Evolutionary conservation across 2,888 invertebrate genomes (phyloP), one percentile per base, ranked within the genome.

Genomic region (Leucoma salicis): DNA sequence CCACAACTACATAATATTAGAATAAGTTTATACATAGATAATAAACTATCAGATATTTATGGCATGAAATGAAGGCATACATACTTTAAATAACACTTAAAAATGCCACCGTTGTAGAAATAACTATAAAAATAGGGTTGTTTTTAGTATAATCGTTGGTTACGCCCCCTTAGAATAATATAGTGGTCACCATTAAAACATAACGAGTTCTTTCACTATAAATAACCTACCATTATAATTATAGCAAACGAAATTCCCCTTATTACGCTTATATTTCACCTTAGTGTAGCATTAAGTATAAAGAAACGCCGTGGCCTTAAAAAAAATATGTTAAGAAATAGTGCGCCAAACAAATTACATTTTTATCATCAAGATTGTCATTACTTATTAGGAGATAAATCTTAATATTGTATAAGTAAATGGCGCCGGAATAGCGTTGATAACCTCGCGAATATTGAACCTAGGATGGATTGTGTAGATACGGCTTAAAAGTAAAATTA

Each of bases 141-240:
- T 76, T 73, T 72, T 70, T 66, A 63, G 56, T 66, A 60, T 60
- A 60, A 66, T 65, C 62, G 57, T 53, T 49, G 46, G 70, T 56
- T 69, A 80, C 83, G 79, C 83, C 82, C 75, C 82, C 75, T 63
- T 68, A 47, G 62, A 55, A 78, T 84, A 85, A 85, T 86, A 85
- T 82, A 86, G 83, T 83, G 80, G 84, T 85, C 76, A 84, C 75
- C 82, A 83, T 83, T 82, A 82, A 84, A 79, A 71, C 63, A 60
- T 78, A 82, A 81, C 81, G 82, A 82, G 78, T 79, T 74, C 71
- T 67, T 77, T 73, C 70, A 72, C 78, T 74, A 85, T 84, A 84
- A 84, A 85, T 83, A 79, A 82, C 78, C 68, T 49, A 60, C 78
- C 67, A 80, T 84, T 80, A 83, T 82, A 86, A 85, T 84, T 85